These are phyloP conservation scores for Drosophila pallidifrons DNA, from an alignment of 1,140 invertebrate species.

Conservation along the genomic window DNA sequence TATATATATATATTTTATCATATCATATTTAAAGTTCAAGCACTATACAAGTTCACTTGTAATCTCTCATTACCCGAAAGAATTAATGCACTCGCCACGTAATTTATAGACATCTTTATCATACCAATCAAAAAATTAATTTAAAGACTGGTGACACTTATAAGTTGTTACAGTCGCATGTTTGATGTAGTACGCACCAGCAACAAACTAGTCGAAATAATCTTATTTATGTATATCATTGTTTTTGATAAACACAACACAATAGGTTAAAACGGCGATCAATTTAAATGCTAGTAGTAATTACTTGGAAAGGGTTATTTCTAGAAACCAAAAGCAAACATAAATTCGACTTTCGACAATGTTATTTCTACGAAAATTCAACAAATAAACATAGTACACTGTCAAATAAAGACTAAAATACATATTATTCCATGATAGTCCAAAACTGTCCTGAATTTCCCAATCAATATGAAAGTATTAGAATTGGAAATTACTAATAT, in stretches of 20 bases:
- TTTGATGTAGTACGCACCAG: not conserved
- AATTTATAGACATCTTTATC: not conserved
- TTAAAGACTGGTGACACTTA: not conserved
- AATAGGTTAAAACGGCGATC: not conserved
- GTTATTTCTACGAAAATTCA: not conserved
- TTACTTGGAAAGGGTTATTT: not conserved
- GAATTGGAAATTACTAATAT: not conserved
- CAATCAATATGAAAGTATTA: not conserved
- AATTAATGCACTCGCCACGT: not conserved
- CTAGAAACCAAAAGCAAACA: constrained; percentile 1
- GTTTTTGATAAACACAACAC: constrained; percentile 1
- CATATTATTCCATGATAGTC: not conserved
- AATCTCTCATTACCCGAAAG: too few species aligned
- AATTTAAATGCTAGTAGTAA: constrained; percentile 1
- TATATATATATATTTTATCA: too few species aligned
- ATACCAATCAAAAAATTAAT: not conserved
- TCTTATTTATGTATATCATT: not conserved
- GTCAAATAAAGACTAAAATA: not conserved
- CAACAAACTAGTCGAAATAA: not conserved
- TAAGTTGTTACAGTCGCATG: not conserved
- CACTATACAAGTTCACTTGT: too few species aligned
- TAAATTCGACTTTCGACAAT: not conserved
- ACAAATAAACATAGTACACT: not conserved
- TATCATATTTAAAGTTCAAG: too few species aligned
- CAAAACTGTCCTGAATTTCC: not conserved